Percentiles rank a stretch among this genome's conserved stretches.
Evolutionary conservation across 2,797 vertebrate genomes (phyloP).

Genomic region (Falco berigora): DNA sequence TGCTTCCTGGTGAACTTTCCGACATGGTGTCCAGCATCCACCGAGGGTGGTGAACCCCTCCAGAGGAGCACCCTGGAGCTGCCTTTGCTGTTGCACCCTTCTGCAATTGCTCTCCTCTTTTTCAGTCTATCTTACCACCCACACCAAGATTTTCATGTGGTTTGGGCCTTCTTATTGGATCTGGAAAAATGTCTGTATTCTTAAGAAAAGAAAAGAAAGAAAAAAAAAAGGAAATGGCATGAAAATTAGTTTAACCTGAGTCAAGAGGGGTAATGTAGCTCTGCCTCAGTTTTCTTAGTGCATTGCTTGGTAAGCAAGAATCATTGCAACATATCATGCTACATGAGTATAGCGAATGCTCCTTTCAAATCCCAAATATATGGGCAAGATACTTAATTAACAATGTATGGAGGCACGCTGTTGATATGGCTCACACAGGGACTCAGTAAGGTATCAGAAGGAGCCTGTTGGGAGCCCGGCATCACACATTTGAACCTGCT

Average conservation of each 20-base stretch:
- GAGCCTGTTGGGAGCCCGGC: background rate
- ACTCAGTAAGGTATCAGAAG: background rate
- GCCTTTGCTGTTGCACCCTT: background rate
- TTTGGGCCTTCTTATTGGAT: background rate
- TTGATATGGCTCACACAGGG: background rate
- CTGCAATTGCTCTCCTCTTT: background rate
- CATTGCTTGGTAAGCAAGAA: background rate
- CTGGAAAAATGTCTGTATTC: background rate
- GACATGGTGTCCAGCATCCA: background rate
- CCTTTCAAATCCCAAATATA: background rate
- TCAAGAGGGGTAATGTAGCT: background rate
- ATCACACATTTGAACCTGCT: background rate
- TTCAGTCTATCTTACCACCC: background rate
- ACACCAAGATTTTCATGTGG: background rate
- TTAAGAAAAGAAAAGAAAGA: background rate
- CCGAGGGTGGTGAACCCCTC: background rate
- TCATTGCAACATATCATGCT: background rate
- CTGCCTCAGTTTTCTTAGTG: background rate
- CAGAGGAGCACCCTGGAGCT: background rate
- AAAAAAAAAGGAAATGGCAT: background rate
- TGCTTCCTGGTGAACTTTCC: background rate
- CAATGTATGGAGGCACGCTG: background rate
- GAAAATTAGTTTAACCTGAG: background rate
- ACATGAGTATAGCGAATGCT: background rate
- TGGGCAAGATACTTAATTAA: background rate